Evolutionary conservation across 2,888 invertebrate genomes (phyloP), one percentile per base, ranked within the genome.

Genomic region (Drosophila hamatofila): DNA sequence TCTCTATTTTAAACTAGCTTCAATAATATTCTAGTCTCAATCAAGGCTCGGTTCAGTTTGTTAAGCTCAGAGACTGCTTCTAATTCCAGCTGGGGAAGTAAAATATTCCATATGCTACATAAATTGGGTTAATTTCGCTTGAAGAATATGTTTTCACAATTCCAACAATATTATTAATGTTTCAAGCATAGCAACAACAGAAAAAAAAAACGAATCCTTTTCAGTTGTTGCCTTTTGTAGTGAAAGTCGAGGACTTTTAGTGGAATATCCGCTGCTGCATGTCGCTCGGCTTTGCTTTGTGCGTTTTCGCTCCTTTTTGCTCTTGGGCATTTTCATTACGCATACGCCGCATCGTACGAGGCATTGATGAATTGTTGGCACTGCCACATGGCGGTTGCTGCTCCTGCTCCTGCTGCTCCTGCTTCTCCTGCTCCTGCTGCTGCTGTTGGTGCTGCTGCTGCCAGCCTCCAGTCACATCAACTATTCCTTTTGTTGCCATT

Each of bases 301-400:
- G 54, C 25, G 23, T 25, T 39, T 39, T 54, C 37, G 27, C n/a
- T 37, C 3, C 12, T 14, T 41, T 41, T 51, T n/a, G 27, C 23
- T 25, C 30, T 2, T 21, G 44, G 48, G 11, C 63, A 39, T 55
- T 79, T 80, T 75, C 72, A 81, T 79, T 85, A 83, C 83, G 83
- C 81, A 88, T 78, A 82, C 80, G 88, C 80, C 85, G 69, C 74
- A 57, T 74, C 68, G 66, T 67, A 55, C 59, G 51, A 55, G 76
- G 79, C 83, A 86, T 84, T 84, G 88, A 86, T 86, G 84, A 84
- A 86, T 88, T 86, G 88, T 83, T 82, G 78, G 78, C 73, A 71
- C 67, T 70, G 78, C 64, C 58, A 59, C 55, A 62, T 44, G 60
- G 51, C 23, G 14, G 54, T 51, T 57, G 49, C 51, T 46, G 8